phyloP scores from a whole-genome alignment of 53 echinoderm and acorn worm genomes.

The Echinometra lucunter region DNA sequence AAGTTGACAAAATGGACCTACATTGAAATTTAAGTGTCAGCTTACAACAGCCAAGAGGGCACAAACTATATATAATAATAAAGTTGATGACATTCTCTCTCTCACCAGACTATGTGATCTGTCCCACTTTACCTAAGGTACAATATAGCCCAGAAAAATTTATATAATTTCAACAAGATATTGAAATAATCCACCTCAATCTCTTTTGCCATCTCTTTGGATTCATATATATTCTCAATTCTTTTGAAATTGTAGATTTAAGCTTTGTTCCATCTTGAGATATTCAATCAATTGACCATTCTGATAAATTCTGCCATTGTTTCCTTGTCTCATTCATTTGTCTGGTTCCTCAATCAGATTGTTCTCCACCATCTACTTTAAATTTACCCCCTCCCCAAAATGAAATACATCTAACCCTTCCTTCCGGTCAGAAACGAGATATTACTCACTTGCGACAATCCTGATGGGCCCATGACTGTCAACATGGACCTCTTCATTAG shows the following conservation, averaged over 20 bases:
- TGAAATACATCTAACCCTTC: neutral
- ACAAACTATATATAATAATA: too few species aligned
- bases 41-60: too few species aligned
- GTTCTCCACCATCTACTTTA: neutral
- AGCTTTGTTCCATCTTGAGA: neutral
- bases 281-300: neutral
- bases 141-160: neutral
- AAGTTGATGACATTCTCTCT: neutral
- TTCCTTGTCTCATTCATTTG: slow-evolving; percentile 2
- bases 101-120: neutral
- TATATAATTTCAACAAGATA: neutral
- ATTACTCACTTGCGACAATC: neutral
- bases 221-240: neutral
- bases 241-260: neutral
- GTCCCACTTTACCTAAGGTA: neutral
- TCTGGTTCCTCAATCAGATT: neutral
- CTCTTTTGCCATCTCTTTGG: neutral
- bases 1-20: too few species aligned
- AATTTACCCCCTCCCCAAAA: neutral
- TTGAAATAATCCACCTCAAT: neutral
- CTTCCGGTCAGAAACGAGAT: neutral
- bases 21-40: neutral
- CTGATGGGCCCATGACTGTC: neutral
- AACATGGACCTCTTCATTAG: neutral
- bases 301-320: neutral